These are phyloP conservation scores for Epizoanthus ramosus DNA, from an alignment of 92 coral and sea anemone genomes.

Conservation along the genomic window DNA sequence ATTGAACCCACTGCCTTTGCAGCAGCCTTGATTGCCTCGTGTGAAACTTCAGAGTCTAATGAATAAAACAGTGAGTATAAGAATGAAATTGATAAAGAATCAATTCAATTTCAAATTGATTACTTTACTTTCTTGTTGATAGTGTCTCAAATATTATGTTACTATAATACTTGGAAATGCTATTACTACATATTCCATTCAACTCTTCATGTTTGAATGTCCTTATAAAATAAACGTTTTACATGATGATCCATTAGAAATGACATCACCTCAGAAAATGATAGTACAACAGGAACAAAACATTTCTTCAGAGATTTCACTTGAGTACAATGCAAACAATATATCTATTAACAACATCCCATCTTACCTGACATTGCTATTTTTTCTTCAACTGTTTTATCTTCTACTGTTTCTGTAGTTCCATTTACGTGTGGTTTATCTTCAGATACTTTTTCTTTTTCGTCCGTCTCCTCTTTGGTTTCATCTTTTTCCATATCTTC, in stretches of 20 bases:
- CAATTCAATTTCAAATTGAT: too few relatives aligned
- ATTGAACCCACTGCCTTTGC: slow-evolving; percentile 90
- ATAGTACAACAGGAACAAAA: not conserved
- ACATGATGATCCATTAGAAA: not conserved
- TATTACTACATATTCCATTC: too few relatives aligned
- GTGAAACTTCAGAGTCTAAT: slow-evolving; percentile 70
- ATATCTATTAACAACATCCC: not conserved
- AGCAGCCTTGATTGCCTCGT: slow-evolving; percentile 89
- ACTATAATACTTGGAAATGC: too few relatives aligned
- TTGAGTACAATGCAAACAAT: not conserved
- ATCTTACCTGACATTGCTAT: slow-evolving; percentile 19
- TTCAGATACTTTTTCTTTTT: slow-evolving; percentile 13
- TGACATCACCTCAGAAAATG: not conserved
- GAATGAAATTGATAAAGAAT: not conserved
- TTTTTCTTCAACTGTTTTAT: slow-evolving; percentile 26
- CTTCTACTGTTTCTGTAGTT: slow-evolving; percentile 47
- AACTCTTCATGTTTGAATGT: too few relatives aligned
- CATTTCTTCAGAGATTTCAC: not conserved
- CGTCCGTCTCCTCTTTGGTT: slow-evolving; percentile 21
- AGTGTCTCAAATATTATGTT: too few relatives aligned
- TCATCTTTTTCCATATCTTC: slow-evolving; percentile 29
- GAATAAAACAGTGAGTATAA: slow-evolving; percentile 7
- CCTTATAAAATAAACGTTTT: too few relatives aligned
- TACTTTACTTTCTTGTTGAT: too few relatives aligned
- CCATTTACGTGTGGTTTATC: slow-evolving; percentile 39